phyloP scores from a whole-genome alignment of 37 sponge, comb jelly and placozoan species.

The Ianthella basta region DNA sequence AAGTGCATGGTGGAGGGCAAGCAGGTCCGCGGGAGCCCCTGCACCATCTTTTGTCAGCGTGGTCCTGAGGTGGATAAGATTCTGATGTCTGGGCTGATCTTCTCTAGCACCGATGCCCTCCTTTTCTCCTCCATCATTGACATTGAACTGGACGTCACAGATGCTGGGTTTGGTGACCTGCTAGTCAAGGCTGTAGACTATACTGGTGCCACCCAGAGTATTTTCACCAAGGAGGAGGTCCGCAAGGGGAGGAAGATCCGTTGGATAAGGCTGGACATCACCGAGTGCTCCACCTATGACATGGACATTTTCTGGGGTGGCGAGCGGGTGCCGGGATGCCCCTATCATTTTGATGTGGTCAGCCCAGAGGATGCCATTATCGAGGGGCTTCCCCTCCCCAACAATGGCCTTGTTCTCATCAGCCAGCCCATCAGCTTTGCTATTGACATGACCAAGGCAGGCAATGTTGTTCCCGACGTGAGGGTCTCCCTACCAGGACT shows the following conservation, averaged over 20 bases:
- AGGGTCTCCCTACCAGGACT: conserved; percentile 8
- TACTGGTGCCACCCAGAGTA: background rate
- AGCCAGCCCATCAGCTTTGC: conserved; percentile 71
- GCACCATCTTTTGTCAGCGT: conserved; percentile 54
- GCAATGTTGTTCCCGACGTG: conserved; percentile 44
- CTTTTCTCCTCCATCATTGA: conserved; percentile 26
- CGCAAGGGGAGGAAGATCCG: conserved; percentile 7
- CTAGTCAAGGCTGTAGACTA: conserved; percentile 38
- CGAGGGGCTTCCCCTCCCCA: conserved; percentile 63
- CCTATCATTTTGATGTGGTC: conserved; percentile 62
- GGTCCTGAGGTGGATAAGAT: conserved; percentile 73
- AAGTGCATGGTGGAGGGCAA: conserved; percentile 41
- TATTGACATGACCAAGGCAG: conserved; percentile 56
- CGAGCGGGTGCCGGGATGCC: conserved; percentile 52
- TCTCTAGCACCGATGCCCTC: conserved; percentile 24
- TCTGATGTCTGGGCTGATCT: conserved; percentile 27
- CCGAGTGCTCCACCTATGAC: conserved; percentile 3
- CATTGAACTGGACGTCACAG: conserved; percentile 48
- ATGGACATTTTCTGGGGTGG: conserved; percentile 31
- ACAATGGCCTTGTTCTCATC: conserved; percentile 45
- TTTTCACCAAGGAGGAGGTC: conserved; percentile 53
- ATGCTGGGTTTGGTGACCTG: conserved; percentile 63
- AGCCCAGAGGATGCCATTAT: conserved; percentile 55
- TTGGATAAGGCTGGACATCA: conserved; percentile 10
- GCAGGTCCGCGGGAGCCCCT: conserved; percentile 63